Base-by-base conservation (phyloP, 1,140 invertebrate genomes). In the Drosophila nebulosa region DNA sequence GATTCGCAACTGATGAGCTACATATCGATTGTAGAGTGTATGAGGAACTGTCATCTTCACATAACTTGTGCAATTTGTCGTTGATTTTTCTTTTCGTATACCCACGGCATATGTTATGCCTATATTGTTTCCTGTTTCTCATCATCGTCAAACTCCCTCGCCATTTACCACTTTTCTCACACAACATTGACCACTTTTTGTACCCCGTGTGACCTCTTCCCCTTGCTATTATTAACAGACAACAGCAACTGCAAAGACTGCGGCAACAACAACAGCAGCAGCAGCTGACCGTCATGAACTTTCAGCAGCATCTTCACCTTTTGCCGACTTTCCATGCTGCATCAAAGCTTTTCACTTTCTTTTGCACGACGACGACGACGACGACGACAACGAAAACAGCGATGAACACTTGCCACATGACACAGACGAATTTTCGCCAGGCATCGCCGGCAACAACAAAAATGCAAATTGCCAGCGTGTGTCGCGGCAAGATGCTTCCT, bases 271-370 rank as follows among this genome's bases (percentile, higher is more conserved):
- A 56, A 42, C 51, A 24, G 55, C 62, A 35, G 32, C 69, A 66
- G 70, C 71, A 74, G 81, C 81, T 85, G 80, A 85, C 80, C 76
- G 77, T 79, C 68, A 69, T 84, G 79, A 84, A 85, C 79, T 42
- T 60, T 65, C 35, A 39, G 74, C 56, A 77, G 79, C 77, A 85
- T 85, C 81, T 81, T 85, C 81, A 86, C 81, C 81, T 86, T 69
- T 86, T 86, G 81, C 67, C 77, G 78, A 80, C 81, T 85, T 84
- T 84, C 80, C 80, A 84, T 69, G 77, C 65, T 74, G 55, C 18
- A 46, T 46, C 2, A 46, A 46, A 64, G 66, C 77, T 80, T 85
- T 85, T 84, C 80, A 85, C 77, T 85, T 86, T 85, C 83, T 78
- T 75, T 86, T 78, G 69, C 78, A 69, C 72, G 65, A 69, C 64